A percentile compares a stretch with the other conserved stretches of the same genome.
Conservation (phyloP, 2,888 invertebrate genomes). For the Corbicula japonica region DNA sequence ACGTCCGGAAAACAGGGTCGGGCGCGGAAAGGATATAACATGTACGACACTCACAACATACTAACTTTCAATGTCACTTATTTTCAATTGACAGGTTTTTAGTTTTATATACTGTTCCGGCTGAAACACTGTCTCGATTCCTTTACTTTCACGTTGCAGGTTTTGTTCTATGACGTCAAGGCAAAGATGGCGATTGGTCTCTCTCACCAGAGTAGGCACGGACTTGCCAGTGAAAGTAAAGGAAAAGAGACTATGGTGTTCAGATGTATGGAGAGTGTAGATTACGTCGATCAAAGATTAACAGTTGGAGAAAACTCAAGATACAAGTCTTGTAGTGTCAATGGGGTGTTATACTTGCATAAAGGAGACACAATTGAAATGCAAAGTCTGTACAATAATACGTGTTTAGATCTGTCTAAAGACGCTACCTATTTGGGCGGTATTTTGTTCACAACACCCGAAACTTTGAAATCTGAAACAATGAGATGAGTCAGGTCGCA, state of each 20-base stretch:
- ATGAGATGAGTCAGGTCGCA: too few species aligned
- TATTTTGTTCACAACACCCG: constrained; percentile 32
- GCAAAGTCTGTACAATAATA: constrained; percentile 45
- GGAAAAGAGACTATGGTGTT: constrained; percentile 35
- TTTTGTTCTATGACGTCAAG: constrained; percentile 54
- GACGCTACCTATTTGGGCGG: constrained; percentile 60
- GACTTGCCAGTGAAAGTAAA: constrained; percentile 4
- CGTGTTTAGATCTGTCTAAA: constrained; percentile 50
- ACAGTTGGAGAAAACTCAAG: constrained; percentile 24
- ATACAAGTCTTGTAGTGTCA: constrained; percentile 55
- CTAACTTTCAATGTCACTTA: too few species aligned
- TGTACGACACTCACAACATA: too few species aligned
- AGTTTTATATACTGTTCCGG: too few species aligned
- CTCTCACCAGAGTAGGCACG: constrained; percentile 32
- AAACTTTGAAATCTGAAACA: too few species aligned
- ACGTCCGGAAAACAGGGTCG: too few species aligned
- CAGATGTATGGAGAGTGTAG: constrained; percentile 47
- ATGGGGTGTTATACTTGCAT: constrained; percentile 41
- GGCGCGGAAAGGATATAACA: too few species aligned
- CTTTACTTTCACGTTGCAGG: constrained; percentile 46
- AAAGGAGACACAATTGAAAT: constrained; percentile 38
- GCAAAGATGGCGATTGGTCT: constrained; percentile 53
- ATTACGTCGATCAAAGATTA: constrained; percentile 20
- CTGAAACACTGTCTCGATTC: not conserved
- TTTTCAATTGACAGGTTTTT: too few species aligned